Base-by-base conservation (phyloP, 2,113 vertebrate genomes). In the Lophius piscatorius region DNA sequence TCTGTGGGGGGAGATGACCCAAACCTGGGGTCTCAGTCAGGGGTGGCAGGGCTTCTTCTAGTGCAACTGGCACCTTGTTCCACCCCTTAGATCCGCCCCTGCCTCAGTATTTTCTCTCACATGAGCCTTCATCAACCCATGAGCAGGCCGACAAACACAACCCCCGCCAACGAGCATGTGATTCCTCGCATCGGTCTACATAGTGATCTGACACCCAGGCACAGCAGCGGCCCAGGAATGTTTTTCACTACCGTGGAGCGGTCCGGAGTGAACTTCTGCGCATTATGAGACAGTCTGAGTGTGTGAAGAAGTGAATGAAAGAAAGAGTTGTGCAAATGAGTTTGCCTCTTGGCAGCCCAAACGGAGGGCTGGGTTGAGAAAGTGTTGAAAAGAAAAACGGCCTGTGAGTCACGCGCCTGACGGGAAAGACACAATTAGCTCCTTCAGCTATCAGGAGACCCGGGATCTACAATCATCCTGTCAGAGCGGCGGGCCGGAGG, bases 281-380 rank as follows among this genome's bases (percentile, higher is more conserved):
- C 64, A 81, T 85, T 76, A 68, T 23, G 76, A 77, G 57, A 68
- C 36, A 8, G 41, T 8, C 44, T 21, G 44, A 73, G 76, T 74
- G 85, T 69, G 85, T 62, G 78, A 81, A 75, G 39, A 35, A 60
- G 80, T 75, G 70, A 63, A 76, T 83, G 82, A 82, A 73, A 85
- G 80, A 76, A 56, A 4, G 41, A 49, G 35, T n/a, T n/a, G 61
- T 61, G 26, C 54, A 70, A 34, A 73, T 81, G 64, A 87, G 63
- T 76, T 83, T 75, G 83, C 69, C 0, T 35, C 39, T 78, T 52
- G 51, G 63, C 38, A 39, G 48, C 66, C 55, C 52, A 47, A 69
- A 57, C 20, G 22, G 2, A 23, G 49, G 41, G 47, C 47, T 80
- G 84, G 81, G 75, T 55, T 58, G 78, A 64, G 68, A 81, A 71